These are phyloP conservation scores for Diadophis punctatus DNA, from an alignment of 2,113 vertebrate species.

Conservation along the genomic window DNA sequence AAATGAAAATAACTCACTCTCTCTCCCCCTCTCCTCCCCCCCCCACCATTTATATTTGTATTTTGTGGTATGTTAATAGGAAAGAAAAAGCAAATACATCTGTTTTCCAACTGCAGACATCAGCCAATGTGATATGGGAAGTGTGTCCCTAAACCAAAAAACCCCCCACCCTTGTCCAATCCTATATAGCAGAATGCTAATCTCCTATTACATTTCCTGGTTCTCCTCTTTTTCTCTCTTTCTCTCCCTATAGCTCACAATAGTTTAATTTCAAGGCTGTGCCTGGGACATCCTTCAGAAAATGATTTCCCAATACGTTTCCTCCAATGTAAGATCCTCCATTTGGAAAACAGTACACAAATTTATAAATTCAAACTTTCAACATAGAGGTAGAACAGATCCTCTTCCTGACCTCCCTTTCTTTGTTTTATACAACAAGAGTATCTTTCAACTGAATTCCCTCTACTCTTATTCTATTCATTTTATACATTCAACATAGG, in stretches of 20 bases:
- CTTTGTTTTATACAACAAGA: neutral
- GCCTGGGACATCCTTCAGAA: neutral
- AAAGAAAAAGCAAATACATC: neutral
- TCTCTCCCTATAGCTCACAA: neutral
- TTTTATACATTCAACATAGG: neutral
- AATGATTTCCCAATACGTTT: neutral
- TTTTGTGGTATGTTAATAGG: neutral
- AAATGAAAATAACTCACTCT: neutral
- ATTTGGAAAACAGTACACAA: neutral
- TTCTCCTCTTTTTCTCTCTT: neutral
- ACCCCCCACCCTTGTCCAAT: neutral
- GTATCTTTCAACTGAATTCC: neutral
- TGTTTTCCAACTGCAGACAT: neutral
- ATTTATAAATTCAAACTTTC: neutral
- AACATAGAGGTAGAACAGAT: neutral
- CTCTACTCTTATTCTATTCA: neutral
- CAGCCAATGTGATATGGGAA: neutral
- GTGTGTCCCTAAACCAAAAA: neutral
- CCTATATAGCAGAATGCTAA: neutral
- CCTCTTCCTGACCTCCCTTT: neutral
- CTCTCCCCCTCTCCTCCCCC: too few species aligned
- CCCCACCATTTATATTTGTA: neutral
- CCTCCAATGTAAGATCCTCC: neutral
- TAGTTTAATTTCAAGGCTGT: neutral
- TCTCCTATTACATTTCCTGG: neutral